Percentiles rank a stretch among this genome's conserved stretches.
These are phyloP conservation scores for Macquaria australasica DNA, from an alignment of 2,113 vertebrate genomes.

Conservation along the genomic window DNA sequence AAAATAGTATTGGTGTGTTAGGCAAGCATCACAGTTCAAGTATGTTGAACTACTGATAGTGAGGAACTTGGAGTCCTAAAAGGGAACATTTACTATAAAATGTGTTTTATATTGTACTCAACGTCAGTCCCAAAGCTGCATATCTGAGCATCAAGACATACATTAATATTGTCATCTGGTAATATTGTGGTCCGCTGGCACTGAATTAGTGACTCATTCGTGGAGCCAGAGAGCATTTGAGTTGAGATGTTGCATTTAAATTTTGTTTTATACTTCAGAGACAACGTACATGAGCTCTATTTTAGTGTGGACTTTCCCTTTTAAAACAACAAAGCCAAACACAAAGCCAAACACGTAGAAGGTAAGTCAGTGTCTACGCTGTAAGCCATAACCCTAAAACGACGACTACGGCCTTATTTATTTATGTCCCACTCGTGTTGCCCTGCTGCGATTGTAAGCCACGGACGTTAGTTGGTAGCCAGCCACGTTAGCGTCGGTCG, in stretches of 20 bases:
- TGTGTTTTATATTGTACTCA: neutral
- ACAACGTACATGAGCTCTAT: neutral
- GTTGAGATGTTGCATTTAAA: neutral
- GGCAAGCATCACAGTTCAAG: neutral
- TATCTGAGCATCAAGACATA: neutral
- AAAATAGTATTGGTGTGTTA: neutral
- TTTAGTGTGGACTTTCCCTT: neutral
- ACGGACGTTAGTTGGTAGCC: conserved; percentile 43
- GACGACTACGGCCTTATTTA: neutral
- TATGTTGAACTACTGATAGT: neutral
- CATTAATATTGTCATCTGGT: neutral
- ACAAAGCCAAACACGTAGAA: neutral
- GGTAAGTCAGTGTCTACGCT: neutral
- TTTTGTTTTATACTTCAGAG: neutral
- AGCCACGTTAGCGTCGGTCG: conserved; percentile 67
- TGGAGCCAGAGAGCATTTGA: neutral
- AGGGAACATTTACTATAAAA: neutral
- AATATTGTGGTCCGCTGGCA: neutral
- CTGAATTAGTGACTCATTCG: neutral
- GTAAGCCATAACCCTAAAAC: neutral
- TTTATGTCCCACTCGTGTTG: neutral
- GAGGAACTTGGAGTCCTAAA: neutral
- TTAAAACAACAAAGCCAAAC: neutral
- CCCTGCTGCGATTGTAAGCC: neutral
- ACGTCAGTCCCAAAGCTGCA: neutral